Conservation (phyloP, 1,140 invertebrate genomes). For the Reticulitermes speratus region DNA sequence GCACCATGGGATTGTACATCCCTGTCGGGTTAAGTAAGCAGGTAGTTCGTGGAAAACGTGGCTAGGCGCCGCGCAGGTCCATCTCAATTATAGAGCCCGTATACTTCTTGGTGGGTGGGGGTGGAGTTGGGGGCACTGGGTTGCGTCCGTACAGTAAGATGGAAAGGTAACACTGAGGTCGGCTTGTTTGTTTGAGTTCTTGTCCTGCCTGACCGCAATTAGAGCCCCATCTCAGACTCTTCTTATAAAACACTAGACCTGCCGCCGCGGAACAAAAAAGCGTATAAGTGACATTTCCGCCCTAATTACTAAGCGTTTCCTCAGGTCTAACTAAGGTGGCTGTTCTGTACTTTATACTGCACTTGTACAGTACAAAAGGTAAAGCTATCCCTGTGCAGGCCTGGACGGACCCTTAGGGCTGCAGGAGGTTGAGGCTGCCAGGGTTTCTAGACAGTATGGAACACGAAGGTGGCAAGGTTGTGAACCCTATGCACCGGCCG, state of each 20-base stretch:
- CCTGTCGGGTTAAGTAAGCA: not conserved
- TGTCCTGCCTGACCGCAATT: not conserved
- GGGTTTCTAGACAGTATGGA: too few relatives aligned
- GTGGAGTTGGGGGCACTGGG: not conserved
- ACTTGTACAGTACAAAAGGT: too few relatives aligned
- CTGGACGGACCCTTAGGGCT: too few relatives aligned
- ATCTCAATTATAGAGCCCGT: not conserved
- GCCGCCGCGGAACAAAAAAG: not conserved
- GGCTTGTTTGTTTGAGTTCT: constrained; percentile 6
- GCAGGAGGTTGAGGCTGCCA: too few relatives aligned
- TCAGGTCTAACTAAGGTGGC: too few relatives aligned
- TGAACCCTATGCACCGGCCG: too few relatives aligned
- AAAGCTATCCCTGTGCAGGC: too few relatives aligned
- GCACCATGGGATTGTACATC: not conserved
- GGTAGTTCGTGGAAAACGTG: constrained; percentile 14
- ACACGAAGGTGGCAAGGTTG: too few relatives aligned
- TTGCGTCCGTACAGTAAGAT: not conserved
- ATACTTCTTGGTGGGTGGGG: not conserved
- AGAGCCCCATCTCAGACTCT: not conserved
- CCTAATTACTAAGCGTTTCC: too few relatives aligned
- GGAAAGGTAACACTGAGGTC: not conserved
- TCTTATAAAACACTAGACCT: not conserved
- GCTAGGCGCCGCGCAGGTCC: not conserved
- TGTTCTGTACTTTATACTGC: too few relatives aligned
- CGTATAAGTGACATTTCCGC: not conserved